phyloP scores from a whole-genome alignment of 2,797 vertebrate species.

The Sebastes jordani region DNA sequence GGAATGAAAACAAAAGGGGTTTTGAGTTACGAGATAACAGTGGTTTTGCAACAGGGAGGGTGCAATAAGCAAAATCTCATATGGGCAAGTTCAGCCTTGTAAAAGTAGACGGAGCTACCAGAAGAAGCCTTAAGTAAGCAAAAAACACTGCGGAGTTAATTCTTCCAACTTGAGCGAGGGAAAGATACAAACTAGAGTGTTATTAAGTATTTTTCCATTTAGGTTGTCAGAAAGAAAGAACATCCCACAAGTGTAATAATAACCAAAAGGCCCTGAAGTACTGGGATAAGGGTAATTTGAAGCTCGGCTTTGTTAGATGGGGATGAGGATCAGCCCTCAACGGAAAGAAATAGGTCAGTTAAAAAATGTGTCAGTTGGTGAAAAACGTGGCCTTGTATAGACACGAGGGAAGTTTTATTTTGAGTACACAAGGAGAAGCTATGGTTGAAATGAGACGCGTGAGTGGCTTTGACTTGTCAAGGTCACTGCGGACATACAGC shows the following conservation, averaged over 20 bases:
- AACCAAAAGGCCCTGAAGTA: constrained; percentile 50
- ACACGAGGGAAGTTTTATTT: constrained; percentile 18
- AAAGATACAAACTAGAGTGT: constrained; percentile 40
- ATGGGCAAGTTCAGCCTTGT: constrained; percentile 19
- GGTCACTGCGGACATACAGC: constrained; percentile 35
- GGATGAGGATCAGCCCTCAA: constrained; percentile 44
- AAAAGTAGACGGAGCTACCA: constrained; percentile 23
- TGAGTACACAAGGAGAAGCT: not conserved
- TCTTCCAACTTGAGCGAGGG: constrained; percentile 27
- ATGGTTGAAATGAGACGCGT: not conserved
- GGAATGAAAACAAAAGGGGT: not conserved
- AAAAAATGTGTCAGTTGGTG: constrained; percentile 51
- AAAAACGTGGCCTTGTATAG: constrained; percentile 39
- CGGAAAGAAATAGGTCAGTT: constrained; percentile 64
- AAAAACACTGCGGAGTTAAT: constrained; percentile 37
- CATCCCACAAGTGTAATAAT: constrained; percentile 55
- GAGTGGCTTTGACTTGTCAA: constrained; percentile 28
- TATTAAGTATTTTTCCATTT: constrained; percentile 63
- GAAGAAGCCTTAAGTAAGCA: constrained; percentile 50
- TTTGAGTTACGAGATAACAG: not conserved
- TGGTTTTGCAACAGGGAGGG: not conserved
- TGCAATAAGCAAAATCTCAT: not conserved
- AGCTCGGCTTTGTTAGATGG: constrained; percentile 56
- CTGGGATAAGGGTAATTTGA: constrained; percentile 68
- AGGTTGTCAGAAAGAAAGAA: constrained; percentile 58